Base-by-base conservation (phyloP, 2,113 vertebrate species). In the Odocoileus hemionus region DNA sequence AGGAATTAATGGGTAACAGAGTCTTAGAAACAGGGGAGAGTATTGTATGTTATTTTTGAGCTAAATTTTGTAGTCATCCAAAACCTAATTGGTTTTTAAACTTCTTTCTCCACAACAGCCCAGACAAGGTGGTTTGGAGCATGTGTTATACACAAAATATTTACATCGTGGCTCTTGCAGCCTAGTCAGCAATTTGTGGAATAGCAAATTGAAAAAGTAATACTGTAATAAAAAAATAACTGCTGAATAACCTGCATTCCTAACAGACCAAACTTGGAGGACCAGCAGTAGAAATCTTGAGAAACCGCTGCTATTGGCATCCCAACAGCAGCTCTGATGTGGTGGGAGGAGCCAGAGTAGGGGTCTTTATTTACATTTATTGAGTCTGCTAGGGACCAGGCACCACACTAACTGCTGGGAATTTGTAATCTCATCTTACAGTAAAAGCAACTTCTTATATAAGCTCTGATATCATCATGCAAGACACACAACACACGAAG, bases 11-110 rank as follows among this genome's bases (percentile, higher is more conserved):
- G 21, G 30, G 36, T 52, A 76, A 74, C 13, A 55, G 55, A 58
- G 21, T 94, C 50, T 94, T 89, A 91, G 47, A 86, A 96, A 67
- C 45, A 94, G 16, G 17, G 36, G 4, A 50, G 39, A 94, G 7
- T 16, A 78, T 33, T 92, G 23, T n/a, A 21, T 10, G 16, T 23
- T 87, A 60, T 88, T 79, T 47, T 85, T 92, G n/a, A 92, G 76
- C 14, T n/a, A 50, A 70, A 23, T 90, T 95, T 60, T 93, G 50
- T 58, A 83, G 28, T 91, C 60, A 9, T 80, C 79, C 60, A 76
- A 98, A 94, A 79, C 23, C 45, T 96, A 85, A 78, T 70, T 47
- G 21, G 28, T 21, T 89, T 97, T 89, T 25, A 93, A 96, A 74
- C 15, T 12, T 83, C 47, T 30, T 67, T 78, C 4, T 93, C 76